A percentile compares a stretch with the other conserved stretches of the same genome.
Conservation (phyloP, 2,888 invertebrate species). For the Rhabditophanes sp. region DNA sequence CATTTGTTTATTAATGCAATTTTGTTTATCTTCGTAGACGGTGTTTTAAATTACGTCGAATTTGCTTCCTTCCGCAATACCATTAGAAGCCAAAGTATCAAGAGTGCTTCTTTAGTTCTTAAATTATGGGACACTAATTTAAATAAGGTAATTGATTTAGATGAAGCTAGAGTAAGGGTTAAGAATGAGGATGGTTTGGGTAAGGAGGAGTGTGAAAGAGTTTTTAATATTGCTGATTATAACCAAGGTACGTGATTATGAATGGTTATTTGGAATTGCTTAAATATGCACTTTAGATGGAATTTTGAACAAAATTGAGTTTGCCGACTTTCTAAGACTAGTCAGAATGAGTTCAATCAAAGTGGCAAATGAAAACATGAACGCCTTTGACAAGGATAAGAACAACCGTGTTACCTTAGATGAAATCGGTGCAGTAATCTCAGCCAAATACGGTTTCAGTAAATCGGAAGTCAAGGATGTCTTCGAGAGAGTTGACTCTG, state of each 20-base stretch:
- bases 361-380: constrained; percentile 37
- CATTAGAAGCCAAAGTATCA: constrained; percentile 21
- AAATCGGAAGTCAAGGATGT: constrained; percentile 20
- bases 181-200: constrained; percentile 38
- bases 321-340: constrained; percentile 37
- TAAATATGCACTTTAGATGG: background rate
- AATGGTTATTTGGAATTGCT: constrained; percentile 31
- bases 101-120: constrained; percentile 19
- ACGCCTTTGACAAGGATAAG: constrained; percentile 7
- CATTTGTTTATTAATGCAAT: too few relatives aligned
- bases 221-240: constrained; percentile 41
- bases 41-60: constrained; percentile 35
- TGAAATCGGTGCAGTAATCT: constrained; percentile 29
- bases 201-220: constrained; percentile 22
- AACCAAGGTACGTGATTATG: too few relatives aligned
- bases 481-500: constrained; percentile 36
- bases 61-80: constrained; percentile 39
- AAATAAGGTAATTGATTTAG: too few relatives aligned
- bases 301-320: constrained; percentile 11
- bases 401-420: constrained; percentile 25
- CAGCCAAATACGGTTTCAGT: constrained; percentile 34
- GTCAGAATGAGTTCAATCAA: constrained; percentile 39
- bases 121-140: too few relatives aligned
- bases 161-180: constrained; percentile 32
- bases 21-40: constrained; percentile 17